phyloP scores from a whole-genome alignment of 1,140 invertebrate species.

The Schlechtendalia chinensis region DNA sequence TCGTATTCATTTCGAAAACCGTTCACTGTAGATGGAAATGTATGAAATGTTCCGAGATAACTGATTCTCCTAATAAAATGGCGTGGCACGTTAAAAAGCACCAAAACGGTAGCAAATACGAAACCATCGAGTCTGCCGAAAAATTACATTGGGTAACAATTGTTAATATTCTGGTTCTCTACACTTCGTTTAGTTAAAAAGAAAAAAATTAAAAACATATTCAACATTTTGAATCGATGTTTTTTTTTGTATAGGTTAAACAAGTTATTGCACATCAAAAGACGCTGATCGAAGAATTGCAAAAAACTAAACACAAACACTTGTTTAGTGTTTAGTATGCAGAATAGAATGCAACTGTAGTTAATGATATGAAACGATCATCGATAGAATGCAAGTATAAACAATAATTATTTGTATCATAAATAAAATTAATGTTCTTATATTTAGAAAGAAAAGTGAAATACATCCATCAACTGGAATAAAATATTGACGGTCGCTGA shows the following conservation, averaged over 20 bases:
- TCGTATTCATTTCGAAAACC: neutral
- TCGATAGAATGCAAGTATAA: neutral
- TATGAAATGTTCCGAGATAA: slow-evolving; percentile 22
- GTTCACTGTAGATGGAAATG: slow-evolving; percentile 20
- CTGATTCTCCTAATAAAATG: slow-evolving; percentile 39
- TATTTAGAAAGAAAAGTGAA: neutral
- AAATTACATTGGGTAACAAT: slow-evolving; percentile 37
- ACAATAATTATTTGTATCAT: neutral
- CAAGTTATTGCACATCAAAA: slow-evolving; percentile 16
- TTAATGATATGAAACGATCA: neutral
- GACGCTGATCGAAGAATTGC: neutral
- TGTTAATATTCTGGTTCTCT: neutral
- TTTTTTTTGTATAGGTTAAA: neutral
- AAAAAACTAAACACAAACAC: neutral
- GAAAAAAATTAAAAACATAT: too few species aligned
- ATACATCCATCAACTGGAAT: too few species aligned
- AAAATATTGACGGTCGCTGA: too few species aligned
- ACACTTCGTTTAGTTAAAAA: neutral
- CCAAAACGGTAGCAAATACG: slow-evolving; percentile 2
- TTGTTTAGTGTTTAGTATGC: neutral
- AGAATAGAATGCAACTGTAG: neutral
- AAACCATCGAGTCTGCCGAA: neutral
- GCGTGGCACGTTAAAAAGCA: slow-evolving; percentile 45
- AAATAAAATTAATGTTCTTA: neutral
- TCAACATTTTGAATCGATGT: neutral